Evolutionary conservation across 2,797 vertebrate genomes (phyloP).

Genomic region (Diceros bicornis): DNA sequence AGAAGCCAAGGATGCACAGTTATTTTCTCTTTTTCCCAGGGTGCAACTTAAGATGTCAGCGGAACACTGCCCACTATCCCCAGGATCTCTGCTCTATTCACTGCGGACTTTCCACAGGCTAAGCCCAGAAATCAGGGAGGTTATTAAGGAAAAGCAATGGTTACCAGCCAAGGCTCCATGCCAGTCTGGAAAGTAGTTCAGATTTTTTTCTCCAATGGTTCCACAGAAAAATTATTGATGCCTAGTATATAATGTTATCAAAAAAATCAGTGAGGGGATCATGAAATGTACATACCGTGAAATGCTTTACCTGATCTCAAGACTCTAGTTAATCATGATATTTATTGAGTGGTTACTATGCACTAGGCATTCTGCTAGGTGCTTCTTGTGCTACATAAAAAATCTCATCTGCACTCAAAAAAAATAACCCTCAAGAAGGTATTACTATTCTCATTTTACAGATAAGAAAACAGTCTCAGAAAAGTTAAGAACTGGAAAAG

Average conservation of each 20-base stretch:
- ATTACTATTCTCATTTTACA: neutral
- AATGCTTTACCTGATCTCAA: conserved; percentile 36
- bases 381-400: neutral
- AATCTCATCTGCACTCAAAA: neutral
- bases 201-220: neutral
- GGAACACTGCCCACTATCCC: neutral
- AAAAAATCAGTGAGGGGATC: neutral
- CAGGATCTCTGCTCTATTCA: neutral
- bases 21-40: conserved; percentile 26
- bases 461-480: neutral
- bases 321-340: neutral
- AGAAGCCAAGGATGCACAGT: neutral
- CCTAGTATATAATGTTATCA: conserved; percentile 19
- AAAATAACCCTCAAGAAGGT: neutral
- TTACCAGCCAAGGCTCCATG: neutral
- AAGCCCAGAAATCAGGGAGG: neutral
- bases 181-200: conserved; percentile 25
- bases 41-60: conserved; percentile 49
- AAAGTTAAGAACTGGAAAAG: neutral
- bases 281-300: neutral
- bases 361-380: neutral
- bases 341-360: conserved; percentile 39
- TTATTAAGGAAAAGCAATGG: conserved; percentile 30
- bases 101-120: neutral
- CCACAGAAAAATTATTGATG: conserved; percentile 54